A percentile compares a stretch with the other conserved stretches of the same genome.
phyloP scores from a whole-genome alignment of 2,888 invertebrate genomes.

The Schrankia costaestrigalis region DNA sequence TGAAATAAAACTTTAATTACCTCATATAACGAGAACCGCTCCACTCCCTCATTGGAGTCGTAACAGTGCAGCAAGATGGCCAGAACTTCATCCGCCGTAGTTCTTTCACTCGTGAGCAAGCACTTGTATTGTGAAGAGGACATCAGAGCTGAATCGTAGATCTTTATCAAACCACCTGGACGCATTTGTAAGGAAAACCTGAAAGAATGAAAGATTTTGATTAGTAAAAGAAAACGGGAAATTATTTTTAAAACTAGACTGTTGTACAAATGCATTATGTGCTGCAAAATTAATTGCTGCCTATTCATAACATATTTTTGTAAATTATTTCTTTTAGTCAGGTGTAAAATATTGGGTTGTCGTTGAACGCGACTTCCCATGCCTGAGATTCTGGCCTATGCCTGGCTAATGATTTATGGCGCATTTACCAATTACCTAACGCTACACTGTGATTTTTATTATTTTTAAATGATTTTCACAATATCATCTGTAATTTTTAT shows the following conservation, averaged over 20 bases:
- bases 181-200: slow-evolving; percentile 93
- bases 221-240: neutral
- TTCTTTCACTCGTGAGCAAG: slow-evolving; percentile 92
- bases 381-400: too few species aligned
- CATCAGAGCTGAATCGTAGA: slow-evolving; percentile 95
- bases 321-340: too few species aligned
- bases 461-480: too few species aligned
- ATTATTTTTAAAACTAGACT: neutral
- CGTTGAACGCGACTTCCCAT: too few species aligned
- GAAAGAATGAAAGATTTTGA: too few species aligned
- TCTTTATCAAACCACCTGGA: slow-evolving; percentile 94
- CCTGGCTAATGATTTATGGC: too few species aligned
- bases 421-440: too few species aligned
- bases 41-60: slow-evolving; percentile 90
- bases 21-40: slow-evolving; percentile 93
- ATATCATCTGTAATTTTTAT: too few species aligned
- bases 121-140: slow-evolving; percentile 96
- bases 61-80: slow-evolving; percentile 92
- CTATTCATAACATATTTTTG: neutral
- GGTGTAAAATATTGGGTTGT: too few species aligned
- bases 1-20: slow-evolving; percentile 70
- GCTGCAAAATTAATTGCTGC: neutral
- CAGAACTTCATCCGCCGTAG: slow-evolving; percentile 93
- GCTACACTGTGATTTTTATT: too few species aligned
- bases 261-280: neutral